These are phyloP conservation scores for Esperia sulphurella DNA, from an alignment of 2,888 invertebrate genomes.

Conservation along the genomic window DNA sequence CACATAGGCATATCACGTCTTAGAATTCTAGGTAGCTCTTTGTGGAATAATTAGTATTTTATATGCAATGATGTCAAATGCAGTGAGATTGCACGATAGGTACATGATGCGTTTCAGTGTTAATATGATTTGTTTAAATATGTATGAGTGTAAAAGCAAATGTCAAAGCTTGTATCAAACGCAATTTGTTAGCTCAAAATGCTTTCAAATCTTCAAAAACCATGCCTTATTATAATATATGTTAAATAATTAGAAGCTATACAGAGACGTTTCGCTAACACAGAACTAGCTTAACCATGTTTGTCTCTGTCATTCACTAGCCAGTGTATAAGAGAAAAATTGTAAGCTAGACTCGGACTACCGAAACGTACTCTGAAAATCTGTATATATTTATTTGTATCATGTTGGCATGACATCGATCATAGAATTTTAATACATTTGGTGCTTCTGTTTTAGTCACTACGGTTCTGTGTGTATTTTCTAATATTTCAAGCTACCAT, in stretches of 20 bases:
- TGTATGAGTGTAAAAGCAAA: constrained; percentile 42
- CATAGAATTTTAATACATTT: constrained; percentile 9
- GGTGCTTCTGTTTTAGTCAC: constrained; percentile 21
- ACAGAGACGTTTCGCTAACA: no score
- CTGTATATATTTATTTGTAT: constrained; percentile 7
- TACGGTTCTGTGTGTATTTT: neutral
- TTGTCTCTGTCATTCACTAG: no score
- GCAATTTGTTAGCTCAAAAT: constrained; percentile 58
- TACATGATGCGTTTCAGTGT: constrained; percentile 40
- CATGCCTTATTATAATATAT: constrained; percentile 61
- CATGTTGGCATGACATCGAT: constrained; percentile 73
- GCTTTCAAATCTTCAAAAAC: constrained; percentile 51
- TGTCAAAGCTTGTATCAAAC: constrained; percentile 37
- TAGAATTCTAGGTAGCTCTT: no score
- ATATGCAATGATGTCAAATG: constrained; percentile 5
- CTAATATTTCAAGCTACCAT: constrained; percentile 23
- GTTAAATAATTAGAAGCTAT: neutral
- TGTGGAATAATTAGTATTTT: neutral
- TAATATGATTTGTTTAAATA: constrained; percentile 21
- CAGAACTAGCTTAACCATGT: no score
- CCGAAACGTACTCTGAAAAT: no score
- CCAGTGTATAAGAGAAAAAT: no score
- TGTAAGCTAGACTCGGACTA: no score
- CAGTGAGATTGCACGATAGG: constrained; percentile 39
- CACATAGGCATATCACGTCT: no score